Percentiles rank a stretch among this genome's conserved stretches.
These are phyloP conservation scores for Petrolisthes cinctipes DNA, from an alignment of 2,888 invertebrate species.

Conservation along the genomic window DNA sequence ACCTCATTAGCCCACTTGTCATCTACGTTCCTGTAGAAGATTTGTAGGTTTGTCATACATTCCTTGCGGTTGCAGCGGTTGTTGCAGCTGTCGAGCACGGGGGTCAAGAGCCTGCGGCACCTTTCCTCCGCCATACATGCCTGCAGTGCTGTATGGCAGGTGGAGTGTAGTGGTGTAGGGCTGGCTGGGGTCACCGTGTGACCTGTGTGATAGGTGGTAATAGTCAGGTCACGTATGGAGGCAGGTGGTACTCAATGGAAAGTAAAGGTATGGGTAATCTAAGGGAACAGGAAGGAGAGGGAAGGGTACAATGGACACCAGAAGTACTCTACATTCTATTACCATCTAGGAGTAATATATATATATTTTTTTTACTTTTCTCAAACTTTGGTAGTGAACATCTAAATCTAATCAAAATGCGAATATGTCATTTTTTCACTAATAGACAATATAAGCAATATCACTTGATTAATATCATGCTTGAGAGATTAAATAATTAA, in stretches of 20 bases:
- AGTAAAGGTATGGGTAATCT: not conserved
- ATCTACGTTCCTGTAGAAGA: constrained; percentile 85
- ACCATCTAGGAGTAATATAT: too few species aligned
- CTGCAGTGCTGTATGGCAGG: constrained; percentile 63
- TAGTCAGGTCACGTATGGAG: not conserved
- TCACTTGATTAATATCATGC: too few species aligned
- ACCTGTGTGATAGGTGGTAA: constrained; percentile 31
- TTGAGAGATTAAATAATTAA: too few species aligned
- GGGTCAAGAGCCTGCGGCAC: constrained; percentile 83
- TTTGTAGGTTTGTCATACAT: constrained; percentile 88
- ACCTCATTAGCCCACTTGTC: constrained; percentile 88
- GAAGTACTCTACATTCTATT: too few species aligned
- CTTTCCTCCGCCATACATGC: constrained; percentile 69
- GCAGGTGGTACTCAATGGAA: not conserved
- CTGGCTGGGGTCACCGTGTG: constrained; percentile 20
- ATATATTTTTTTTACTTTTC: too few species aligned
- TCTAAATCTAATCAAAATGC: too few species aligned
- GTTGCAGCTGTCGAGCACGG: constrained; percentile 85
- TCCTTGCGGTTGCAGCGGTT: constrained; percentile 81
- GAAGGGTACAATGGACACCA: not conserved
- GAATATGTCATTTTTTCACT: too few species aligned
- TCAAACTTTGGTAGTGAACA: too few species aligned
- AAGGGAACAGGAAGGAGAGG: not conserved
- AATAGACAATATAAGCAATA: too few species aligned
- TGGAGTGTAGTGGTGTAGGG: constrained; percentile 46